phyloP scores from a whole-genome alignment of 1,140 invertebrate genomes.

The Drosophila kohkoa region DNA sequence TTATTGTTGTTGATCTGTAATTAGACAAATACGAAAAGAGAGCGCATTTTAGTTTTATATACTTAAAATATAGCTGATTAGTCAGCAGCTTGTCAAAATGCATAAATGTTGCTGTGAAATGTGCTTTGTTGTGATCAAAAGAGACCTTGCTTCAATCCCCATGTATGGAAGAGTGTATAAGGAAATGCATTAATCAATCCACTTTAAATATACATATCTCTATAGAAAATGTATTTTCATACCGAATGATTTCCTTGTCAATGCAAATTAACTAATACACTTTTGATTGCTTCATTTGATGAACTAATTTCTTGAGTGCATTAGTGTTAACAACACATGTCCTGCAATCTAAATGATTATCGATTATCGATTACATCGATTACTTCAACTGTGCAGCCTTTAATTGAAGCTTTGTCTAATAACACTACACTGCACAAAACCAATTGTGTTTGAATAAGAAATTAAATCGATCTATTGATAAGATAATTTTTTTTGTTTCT shows the following conservation, averaged over 20 bases:
- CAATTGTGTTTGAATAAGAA: too few species aligned
- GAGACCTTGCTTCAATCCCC: slow-evolving; percentile 1
- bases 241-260: not conserved
- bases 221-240: slow-evolving; percentile 2
- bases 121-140: slow-evolving; percentile 22
- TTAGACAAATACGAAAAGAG: slow-evolving; percentile 21
- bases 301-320: not conserved
- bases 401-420: too few species aligned
- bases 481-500: too few species aligned
- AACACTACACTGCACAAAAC: too few species aligned
- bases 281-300: not conserved
- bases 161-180: slow-evolving; percentile 31
- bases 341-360: not conserved
- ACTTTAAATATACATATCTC: not conserved
- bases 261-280: not conserved
- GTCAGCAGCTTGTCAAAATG: slow-evolving; percentile 14
- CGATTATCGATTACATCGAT: not conserved
- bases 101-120: slow-evolving; percentile 32
- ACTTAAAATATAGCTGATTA: slow-evolving; percentile 13
- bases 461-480: too few species aligned
- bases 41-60: slow-evolving; percentile 30
- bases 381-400: too few species aligned
- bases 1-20: slow-evolving; percentile 31
- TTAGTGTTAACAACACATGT: slow-evolving; percentile 5
- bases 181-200: slow-evolving; percentile 23